Conservation (phyloP, 2,888 invertebrate species). For the Eutolmus rufibarbis region DNA sequence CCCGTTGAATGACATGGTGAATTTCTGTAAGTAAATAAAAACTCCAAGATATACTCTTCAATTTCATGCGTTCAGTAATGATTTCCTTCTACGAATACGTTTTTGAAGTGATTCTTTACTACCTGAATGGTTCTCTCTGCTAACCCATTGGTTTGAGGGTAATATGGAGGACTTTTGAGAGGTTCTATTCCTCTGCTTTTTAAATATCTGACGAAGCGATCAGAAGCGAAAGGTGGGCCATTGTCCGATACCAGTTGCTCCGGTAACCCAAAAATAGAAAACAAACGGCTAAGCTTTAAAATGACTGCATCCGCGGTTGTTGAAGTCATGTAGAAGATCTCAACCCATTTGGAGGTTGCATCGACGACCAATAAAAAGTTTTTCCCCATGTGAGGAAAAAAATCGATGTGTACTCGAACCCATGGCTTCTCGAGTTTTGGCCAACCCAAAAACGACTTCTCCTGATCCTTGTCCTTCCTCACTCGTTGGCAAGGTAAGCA, state of each 20-base stretch:
- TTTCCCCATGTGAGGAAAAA: neutral
- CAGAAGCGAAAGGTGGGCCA: neutral
- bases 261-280: neutral
- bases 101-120: neutral
- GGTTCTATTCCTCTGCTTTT: neutral
- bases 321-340: neutral
- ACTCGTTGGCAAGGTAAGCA: too few species aligned
- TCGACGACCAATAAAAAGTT: neutral
- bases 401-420: too few species aligned
- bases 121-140: neutral
- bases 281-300: neutral
- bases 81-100: too few species aligned
- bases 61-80: too few species aligned
- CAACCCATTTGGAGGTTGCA: neutral
- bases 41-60: too few species aligned
- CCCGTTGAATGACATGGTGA: too few species aligned
- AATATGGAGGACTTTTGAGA: neutral
- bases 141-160: neutral
- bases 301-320: neutral
- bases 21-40: too few species aligned
- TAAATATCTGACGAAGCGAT: neutral
- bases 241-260: neutral
- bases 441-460: too few species aligned
- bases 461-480: too few species aligned
- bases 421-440: too few species aligned